Base-by-base conservation (phyloP, 2,888 invertebrate species). In the Eupithecia vulgata region DNA sequence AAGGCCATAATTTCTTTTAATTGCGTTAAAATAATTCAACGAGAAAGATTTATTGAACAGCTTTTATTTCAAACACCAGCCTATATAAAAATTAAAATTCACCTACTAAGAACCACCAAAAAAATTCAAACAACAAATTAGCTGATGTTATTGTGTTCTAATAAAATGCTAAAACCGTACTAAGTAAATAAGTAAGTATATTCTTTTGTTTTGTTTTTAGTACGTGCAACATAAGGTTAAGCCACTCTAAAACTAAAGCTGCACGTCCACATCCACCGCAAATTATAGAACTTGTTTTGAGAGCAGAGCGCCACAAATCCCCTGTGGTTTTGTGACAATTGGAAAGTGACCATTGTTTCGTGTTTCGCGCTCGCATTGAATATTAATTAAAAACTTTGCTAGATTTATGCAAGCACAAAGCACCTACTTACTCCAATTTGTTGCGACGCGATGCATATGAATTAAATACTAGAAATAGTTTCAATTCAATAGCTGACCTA, bases 251-350 rank as follows among this genome's bases (percentile, higher is more conserved):
- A 81, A 79, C 82, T 70, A 81, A 80, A 82, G 82, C 82, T 80
- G 68, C 72, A 34, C 71, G 21, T 69, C 45, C 52, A 34, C 71
- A 17, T 69, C 45, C 45, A 80, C 85, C 86, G 84, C 87, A 84
- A 85, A 87, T 87, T 88, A 88, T 85, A 84, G 84, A 87, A 87
- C 81, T 87, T 81, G 81, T 84, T 84, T 81, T 77, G 73, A 68
- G 81, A 78, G 80, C 76, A 70, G 81, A 78, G 73, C 80, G 83
- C 79, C 78, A 75, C 79, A 74, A 52, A 76, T 79, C 79, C 78
- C 81, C 75, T 79, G 84, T 70, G 82, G 84, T 83, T 77, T 78
- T 61, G 62, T 76, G 79, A 77, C 84, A 79, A 82, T 83, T 83
- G 80, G 83, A 85, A 85, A 84, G 84, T 82, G 79, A 75, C 81